These are phyloP conservation scores for Cantharis nigra DNA, from an alignment of 2,888 invertebrate genomes.

Conservation along the genomic window DNA sequence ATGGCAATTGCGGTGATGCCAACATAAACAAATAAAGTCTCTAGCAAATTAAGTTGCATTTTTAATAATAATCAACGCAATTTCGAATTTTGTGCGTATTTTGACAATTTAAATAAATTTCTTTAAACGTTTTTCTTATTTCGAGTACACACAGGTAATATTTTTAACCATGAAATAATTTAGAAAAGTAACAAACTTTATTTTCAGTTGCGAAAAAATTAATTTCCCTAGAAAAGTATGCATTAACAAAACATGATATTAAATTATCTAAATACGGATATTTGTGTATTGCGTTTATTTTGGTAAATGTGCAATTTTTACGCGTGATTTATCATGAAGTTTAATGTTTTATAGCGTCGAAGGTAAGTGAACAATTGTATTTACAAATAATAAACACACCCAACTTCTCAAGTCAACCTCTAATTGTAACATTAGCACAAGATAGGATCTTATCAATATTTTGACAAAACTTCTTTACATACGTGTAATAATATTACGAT, in stretches of 20 bases:
- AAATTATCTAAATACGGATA: slow-evolving; percentile 13
- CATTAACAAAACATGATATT: slow-evolving; percentile 21
- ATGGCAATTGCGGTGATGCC: slow-evolving; percentile 41
- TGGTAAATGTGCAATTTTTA: neutral
- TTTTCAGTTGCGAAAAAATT: neutral
- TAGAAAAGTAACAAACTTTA: neutral
- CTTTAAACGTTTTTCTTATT: neutral
- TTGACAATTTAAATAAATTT: neutral
- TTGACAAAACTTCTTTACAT: neutral
- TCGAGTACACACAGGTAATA: neutral
- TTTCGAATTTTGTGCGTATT: neutral
- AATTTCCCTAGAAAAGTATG: slow-evolving; percentile 9
- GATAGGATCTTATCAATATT: neutral
- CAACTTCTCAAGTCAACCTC: neutral
- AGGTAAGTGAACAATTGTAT: neutral
- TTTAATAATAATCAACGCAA: neutral
- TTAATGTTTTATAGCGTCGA: neutral
- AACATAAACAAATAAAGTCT: slow-evolving; percentile 27
- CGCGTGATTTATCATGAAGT: neutral
- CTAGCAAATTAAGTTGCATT: neutral
- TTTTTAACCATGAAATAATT: neutral
- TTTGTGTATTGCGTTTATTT: slow-evolving; percentile 10
- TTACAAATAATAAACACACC: neutral
- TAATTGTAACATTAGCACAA: neutral
- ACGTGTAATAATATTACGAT: neutral